Evolutionary conservation across 2,888 invertebrate species (phyloP).

Genomic region (Ophioninae sp.): DNA sequence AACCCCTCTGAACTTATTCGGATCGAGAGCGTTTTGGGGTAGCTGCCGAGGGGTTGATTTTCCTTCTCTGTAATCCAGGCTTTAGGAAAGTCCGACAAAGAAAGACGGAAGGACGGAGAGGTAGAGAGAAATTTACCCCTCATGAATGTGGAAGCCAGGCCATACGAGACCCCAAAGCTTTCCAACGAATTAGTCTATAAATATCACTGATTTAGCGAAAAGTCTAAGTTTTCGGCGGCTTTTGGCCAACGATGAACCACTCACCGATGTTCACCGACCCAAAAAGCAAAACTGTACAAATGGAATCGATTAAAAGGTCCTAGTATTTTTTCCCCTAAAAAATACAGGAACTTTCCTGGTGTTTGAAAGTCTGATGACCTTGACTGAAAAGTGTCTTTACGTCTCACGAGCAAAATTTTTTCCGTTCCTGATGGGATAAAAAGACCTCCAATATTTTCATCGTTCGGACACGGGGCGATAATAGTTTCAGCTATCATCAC

Average conservation of each 20-base stretch:
- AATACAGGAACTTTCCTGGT: not conserved
- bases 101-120: constrained; percentile 51
- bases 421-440: not conserved
- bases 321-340: not conserved
- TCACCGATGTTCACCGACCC: not conserved
- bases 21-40: constrained; percentile 35
- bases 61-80: constrained; percentile 31
- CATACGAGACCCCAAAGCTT: constrained; percentile 62
- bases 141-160: constrained; percentile 23
- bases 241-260: constrained; percentile 7
- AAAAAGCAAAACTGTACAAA: not conserved
- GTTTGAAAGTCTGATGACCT: not conserved
- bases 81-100: constrained; percentile 18
- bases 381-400: not conserved
- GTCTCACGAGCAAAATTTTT: not conserved
- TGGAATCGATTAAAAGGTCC: not conserved
- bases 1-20: constrained; percentile 36
- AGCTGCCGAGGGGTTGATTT: constrained; percentile 45
- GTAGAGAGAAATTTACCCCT: constrained; percentile 65
- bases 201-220: constrained; percentile 72
- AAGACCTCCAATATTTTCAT: constrained; percentile 24
- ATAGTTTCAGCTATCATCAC: constrained; percentile 39
- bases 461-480: constrained; percentile 37
- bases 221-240: constrained; percentile 28
- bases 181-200: constrained; percentile 73